A percentile compares a stretch with the other conserved stretches of the same genome.
Conservation (phyloP, 2,797 vertebrate genomes). For the Danio choprae region DNA sequence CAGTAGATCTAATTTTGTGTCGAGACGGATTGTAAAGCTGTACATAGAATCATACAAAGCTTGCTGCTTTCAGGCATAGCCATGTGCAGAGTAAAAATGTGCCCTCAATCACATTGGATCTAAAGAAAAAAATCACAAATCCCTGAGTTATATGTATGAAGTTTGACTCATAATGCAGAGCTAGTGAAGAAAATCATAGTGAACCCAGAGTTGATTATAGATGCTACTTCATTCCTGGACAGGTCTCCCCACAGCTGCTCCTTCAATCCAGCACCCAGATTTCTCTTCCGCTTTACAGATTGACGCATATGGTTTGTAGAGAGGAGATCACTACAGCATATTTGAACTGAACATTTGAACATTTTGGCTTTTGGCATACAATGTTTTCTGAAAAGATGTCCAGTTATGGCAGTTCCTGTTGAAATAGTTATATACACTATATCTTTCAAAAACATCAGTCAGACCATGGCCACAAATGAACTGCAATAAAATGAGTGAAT, state of each 20-base stretch:
- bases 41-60: slow-evolving; percentile 8
- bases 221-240: slow-evolving; percentile 9
- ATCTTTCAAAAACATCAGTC: no score
- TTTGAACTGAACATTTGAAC: neutral
- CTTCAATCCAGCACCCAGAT: slow-evolving; percentile 18
- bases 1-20: slow-evolving; percentile 5
- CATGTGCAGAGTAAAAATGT: slow-evolving; percentile 33
- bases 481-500: no score
- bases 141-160: slow-evolving; percentile 12
- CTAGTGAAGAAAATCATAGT: slow-evolving; percentile 21
- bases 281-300: slow-evolving; percentile 13
- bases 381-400: neutral
- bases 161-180: slow-evolving; percentile 35
- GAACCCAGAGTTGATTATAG: slow-evolving; percentile 23
- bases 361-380: neutral
- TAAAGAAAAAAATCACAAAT: slow-evolving; percentile 22
- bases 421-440: no score
- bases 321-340: neutral
- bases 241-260: slow-evolving; percentile 5
- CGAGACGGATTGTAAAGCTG: slow-evolving; percentile 7
- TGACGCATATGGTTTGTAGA: slow-evolving; percentile 5
- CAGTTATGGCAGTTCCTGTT: neutral
- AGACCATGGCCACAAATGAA: no score
- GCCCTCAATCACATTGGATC: slow-evolving; percentile 36
- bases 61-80: slow-evolving; percentile 27